These are phyloP conservation scores for Probaryconus sp. DNA, from an alignment of 1,140 invertebrate genomes.

Conservation along the genomic window DNA sequence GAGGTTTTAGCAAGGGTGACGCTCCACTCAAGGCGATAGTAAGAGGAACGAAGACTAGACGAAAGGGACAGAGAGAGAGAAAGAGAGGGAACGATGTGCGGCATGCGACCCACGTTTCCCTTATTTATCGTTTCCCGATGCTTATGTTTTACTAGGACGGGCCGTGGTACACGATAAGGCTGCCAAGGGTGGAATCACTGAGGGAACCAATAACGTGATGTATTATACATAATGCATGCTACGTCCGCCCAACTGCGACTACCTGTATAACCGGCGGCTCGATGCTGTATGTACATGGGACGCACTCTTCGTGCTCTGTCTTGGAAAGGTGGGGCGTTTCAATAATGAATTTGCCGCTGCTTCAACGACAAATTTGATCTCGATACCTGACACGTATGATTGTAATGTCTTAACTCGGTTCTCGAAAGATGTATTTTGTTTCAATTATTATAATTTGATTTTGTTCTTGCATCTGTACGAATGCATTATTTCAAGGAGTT, in stretches of 20 bases:
- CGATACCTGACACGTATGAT: slow-evolving; percentile 31
- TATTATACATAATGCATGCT: slow-evolving; percentile 79
- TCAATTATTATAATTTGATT: neutral
- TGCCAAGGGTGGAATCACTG: slow-evolving; percentile 77
- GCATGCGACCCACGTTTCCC: slow-evolving; percentile 77
- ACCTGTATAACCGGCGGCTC: slow-evolving; percentile 56
- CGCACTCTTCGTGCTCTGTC: slow-evolving; percentile 27
- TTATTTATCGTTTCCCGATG: slow-evolving; percentile 79
- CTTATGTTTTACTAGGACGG: slow-evolving; percentile 78
- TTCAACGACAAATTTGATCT: slow-evolving; percentile 67
- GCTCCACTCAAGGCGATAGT: slow-evolving; percentile 36
- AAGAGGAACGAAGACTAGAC: slow-evolving; percentile 50
- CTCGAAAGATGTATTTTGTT: neutral
- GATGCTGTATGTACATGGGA: slow-evolving; percentile 41
- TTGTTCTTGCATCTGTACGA: too few relatives aligned
- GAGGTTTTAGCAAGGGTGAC: slow-evolving; percentile 45
- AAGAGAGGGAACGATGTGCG: slow-evolving; percentile 41
- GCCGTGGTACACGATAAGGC: slow-evolving; percentile 74
- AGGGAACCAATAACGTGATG: slow-evolving; percentile 79
- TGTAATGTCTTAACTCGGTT: slow-evolving; percentile 15
- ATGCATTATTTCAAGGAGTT: too few relatives aligned
- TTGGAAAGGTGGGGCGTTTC: slow-evolving; percentile 41
- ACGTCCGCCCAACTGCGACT: slow-evolving; percentile 65
- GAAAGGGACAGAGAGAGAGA: slow-evolving; percentile 35
- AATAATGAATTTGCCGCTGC: slow-evolving; percentile 68